phyloP scores from a whole-genome alignment of 2,888 invertebrate species.

The Aleiodes alternator region DNA sequence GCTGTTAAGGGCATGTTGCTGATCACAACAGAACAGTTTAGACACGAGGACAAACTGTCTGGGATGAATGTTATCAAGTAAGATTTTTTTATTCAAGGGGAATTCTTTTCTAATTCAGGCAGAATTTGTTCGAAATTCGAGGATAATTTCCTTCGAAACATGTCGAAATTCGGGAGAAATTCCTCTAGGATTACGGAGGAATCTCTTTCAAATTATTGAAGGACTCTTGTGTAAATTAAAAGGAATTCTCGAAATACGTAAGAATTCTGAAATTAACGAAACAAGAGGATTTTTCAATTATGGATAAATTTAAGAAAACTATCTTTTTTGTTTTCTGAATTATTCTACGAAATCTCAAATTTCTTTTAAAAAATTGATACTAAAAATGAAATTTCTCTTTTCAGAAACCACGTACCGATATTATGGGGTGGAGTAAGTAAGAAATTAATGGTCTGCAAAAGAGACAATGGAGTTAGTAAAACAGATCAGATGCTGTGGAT shows the following conservation, averaged over 20 bases:
- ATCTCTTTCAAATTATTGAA: too few relatives aligned
- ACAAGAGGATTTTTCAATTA: too few relatives aligned
- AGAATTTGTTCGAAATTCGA: too few relatives aligned
- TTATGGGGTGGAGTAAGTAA: conserved; percentile 65
- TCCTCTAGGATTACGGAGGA: too few relatives aligned
- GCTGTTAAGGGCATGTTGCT: conserved; percentile 50
- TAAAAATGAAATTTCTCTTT: conserved; percentile 12
- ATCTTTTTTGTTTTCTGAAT: too few relatives aligned
- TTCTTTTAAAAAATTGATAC: neutral
- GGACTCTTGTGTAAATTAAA: too few relatives aligned
- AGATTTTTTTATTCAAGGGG: conserved; percentile 2
- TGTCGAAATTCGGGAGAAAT: too few relatives aligned
- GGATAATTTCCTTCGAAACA: too few relatives aligned
- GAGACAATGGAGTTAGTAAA: conserved; percentile 47
- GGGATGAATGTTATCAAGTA: conserved; percentile 24
- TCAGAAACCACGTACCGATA: conserved; percentile 46
- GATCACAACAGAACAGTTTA: conserved; percentile 35
- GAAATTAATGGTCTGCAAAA: conserved; percentile 59
- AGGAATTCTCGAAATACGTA: too few relatives aligned
- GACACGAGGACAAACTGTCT: neutral
- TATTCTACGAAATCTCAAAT: too few relatives aligned
- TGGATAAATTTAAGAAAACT: too few relatives aligned
- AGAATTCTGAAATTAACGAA: too few relatives aligned
- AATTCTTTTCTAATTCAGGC: conserved; percentile 34
- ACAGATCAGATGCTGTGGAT: conserved; percentile 51